These are phyloP conservation scores for Ellobius talpinus DNA, from an alignment of 2,113 vertebrate genomes.

Conservation along the genomic window DNA sequence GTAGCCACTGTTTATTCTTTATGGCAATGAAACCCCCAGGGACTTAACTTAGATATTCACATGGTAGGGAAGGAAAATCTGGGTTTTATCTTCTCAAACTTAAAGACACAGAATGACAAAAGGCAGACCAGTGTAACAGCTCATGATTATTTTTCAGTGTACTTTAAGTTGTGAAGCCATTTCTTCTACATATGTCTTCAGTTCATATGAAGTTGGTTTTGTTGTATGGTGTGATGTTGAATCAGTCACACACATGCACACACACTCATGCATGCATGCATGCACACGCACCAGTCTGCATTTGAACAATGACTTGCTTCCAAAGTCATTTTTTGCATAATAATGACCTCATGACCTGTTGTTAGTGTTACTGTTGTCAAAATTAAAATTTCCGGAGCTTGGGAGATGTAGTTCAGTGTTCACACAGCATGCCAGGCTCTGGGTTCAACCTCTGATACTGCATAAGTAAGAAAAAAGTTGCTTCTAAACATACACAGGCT, in stretches of 20 bases:
- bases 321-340: not conserved
- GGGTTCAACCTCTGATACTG: not conserved
- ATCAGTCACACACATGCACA: not conserved
- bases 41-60: slow-evolving; percentile 24
- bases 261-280: not conserved
- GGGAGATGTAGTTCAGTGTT: not conserved
- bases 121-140: not conserved
- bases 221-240: not conserved
- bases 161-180: not conserved
- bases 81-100: not conserved
- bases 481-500: not conserved
- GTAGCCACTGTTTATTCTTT: not conserved
- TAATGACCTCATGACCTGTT: not conserved
- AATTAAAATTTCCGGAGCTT: not conserved
- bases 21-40: not conserved
- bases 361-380: not conserved
- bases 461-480: not conserved
- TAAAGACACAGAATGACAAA: not conserved
- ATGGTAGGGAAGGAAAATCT: not conserved
- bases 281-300: not conserved
- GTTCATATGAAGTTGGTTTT: slow-evolving; percentile 13
- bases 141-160: not conserved
- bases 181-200: not conserved
- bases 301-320: slow-evolving; percentile 42
- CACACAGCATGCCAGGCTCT: not conserved